Evolutionary conservation across 2,888 invertebrate species (phyloP), one percentile per base, ranked within the genome.

Genomic region (Leistus spinibarbis): DNA sequence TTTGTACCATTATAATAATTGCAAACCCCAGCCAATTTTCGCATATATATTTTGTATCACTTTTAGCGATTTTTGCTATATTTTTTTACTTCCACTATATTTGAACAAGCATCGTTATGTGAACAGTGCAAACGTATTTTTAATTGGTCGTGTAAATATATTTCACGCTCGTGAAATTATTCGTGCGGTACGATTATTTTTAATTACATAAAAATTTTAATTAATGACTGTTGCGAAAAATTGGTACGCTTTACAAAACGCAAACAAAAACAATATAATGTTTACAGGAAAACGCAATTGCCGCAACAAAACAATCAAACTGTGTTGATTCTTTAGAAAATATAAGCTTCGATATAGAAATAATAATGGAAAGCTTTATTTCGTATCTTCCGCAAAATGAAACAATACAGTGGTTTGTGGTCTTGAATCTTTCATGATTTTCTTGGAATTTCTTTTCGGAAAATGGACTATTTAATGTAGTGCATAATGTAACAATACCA

Each of bases 201-300:
- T 23, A 64, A 64, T 64, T 64, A 64, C 20, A 64, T 64, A 27
- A 23, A 20, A 10, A 23, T 64, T 64, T 64, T 64, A 64, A 64
- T 64, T 64, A 64, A 64, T 64, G 23, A 17, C 23, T 20, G 10
- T n/a, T 64, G 64, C 24, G 23, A 19, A 16, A 27, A 20, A 24
- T 0, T 64, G 64, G 22, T 10, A 19, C n/a, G 23, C 20, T 64
- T 20, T 17, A 64, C 24, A 23, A 64, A 24, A 64, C 24, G n/a
- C 2, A 64, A 64, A 64, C n/a, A 24, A 23, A 64, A 20, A 64
- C 22, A 23, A 24, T 23, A 64, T 13, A 23, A 64, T 27, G 9
- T 10, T n/a, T 64, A 57, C 57, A 7, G 3, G 64, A 4, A 10
- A 13, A 64, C 0, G 13, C 7, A 40, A 5, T 2, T 40, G 1